These are phyloP conservation scores for Brachypodius melanocephalos DNA, from an alignment of 2,113 vertebrate species.

Conservation along the genomic window DNA sequence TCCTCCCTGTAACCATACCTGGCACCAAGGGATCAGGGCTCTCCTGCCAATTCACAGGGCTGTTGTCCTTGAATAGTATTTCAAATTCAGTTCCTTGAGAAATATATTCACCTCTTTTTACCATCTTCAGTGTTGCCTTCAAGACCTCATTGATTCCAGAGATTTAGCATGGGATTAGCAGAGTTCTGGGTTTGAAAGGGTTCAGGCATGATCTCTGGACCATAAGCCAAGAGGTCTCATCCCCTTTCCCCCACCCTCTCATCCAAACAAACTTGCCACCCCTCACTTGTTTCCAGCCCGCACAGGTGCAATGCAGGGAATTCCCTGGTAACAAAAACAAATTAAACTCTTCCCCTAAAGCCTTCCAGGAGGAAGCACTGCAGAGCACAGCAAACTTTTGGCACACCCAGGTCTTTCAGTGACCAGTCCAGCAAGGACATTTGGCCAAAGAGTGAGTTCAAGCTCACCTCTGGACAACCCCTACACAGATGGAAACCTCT, in stretches of 20 bases:
- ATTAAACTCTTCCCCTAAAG: background rate
- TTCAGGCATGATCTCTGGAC: background rate
- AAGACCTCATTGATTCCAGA: background rate
- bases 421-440: background rate
- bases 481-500: conserved; percentile 57
- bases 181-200: background rate
- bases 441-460: background rate
- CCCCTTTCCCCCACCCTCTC: background rate
- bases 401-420: background rate
- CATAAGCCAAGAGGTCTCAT: background rate
- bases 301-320: background rate
- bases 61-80: background rate
- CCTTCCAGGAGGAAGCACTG: background rate
- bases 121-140: background rate
- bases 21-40: background rate
- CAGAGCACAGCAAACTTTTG: background rate
- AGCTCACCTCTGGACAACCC: conserved; percentile 70
- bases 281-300: background rate
- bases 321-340: background rate
- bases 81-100: background rate
- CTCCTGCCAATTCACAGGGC: background rate
- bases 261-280: background rate
- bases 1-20: background rate
- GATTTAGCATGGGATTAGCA: background rate
- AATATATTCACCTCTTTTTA: background rate